Base-by-base conservation (phyloP, 2,888 invertebrate species). In the Tachystola acroxantha region DNA sequence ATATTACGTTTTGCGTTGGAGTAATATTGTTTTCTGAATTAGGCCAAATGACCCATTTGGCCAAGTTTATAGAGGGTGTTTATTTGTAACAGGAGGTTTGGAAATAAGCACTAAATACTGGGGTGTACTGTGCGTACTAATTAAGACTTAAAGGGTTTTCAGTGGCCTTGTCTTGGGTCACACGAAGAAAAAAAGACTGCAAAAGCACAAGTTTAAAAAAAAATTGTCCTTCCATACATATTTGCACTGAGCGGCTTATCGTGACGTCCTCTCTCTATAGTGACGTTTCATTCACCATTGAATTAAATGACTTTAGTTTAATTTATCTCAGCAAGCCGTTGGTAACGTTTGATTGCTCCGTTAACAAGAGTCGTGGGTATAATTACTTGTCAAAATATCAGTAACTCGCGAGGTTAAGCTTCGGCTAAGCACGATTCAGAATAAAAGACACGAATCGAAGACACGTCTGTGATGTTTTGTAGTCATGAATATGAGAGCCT, bases 401-500 rank as follows among this genome's bases (percentile, higher is more conserved):
- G 46, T 55, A 50, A 44, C 47, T 38, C 37, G 45, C 59, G 58
- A 71, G 63, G 61, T 57, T 59, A 50, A 31, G 37, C 64, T 59
- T 57, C 70, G 63, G 61, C 57, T 58, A 50, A 31, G 37, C 64
- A 68, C 67, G 63, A 66, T 40, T 55, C 37, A 40, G 42, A 16
- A 16, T 16, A 44, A 35, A 32, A 55, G 49, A 41, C 42, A 24
- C 24, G 32, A 34, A 51, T 48, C 47, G 51, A 53, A 57, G 49
- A 41, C 19, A 24, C 43, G 51, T 40, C 49, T 51, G 9, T 26
- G 3, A 3, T 3, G 16, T 16, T 16, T 4, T 52, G 53, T 41
- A 37, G 45, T 46, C 43, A 16, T 25, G 13, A 30, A 30, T n/a
- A n/a, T 12, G 29, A 36, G 30, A 34, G 27, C 14, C 20, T 13